phyloP scores from a whole-genome alignment of 2,797 vertebrate genomes.

The Prionace glauca region DNA sequence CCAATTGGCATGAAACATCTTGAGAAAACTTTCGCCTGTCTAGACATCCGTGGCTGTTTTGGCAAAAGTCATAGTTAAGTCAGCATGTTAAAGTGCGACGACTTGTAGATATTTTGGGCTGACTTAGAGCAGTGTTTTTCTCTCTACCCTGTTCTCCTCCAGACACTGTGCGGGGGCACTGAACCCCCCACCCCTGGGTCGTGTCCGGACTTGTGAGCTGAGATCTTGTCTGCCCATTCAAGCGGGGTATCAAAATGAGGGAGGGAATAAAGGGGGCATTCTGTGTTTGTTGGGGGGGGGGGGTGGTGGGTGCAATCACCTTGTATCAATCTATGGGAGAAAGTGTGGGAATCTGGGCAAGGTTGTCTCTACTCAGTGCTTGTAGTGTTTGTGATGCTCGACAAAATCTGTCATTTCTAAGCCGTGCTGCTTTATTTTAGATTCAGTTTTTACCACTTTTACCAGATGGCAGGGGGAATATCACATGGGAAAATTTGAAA shows the following conservation, averaged over 20 bases:
- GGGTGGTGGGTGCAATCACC: too few relatives aligned
- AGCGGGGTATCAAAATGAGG: too few relatives aligned
- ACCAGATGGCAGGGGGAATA: not conserved
- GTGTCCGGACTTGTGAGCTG: not conserved
- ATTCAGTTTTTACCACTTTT: not conserved
- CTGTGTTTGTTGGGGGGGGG: too few relatives aligned
- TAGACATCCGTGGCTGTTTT: slow-evolving; percentile 26
- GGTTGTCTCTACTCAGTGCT: not conserved
- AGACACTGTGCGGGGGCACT: not conserved
- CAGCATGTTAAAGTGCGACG: not conserved
- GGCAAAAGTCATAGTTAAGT: not conserved
- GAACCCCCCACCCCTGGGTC: too few relatives aligned
- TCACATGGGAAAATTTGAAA: not conserved
- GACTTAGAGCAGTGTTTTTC: not conserved
- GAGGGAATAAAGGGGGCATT: not conserved
- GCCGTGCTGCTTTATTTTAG: not conserved
- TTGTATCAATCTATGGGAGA: not conserved
- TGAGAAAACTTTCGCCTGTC: not conserved
- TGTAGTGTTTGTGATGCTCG: not conserved
- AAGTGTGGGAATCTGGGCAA: not conserved
- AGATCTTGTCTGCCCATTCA: not conserved
- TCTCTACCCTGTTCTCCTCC: not conserved
- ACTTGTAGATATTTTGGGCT: not conserved
- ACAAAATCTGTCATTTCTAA: not conserved
- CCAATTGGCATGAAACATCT: not conserved